These are phyloP conservation scores for Brachymystax lenok DNA, from an alignment of 2,797 vertebrate genomes.

Conservation along the genomic window DNA sequence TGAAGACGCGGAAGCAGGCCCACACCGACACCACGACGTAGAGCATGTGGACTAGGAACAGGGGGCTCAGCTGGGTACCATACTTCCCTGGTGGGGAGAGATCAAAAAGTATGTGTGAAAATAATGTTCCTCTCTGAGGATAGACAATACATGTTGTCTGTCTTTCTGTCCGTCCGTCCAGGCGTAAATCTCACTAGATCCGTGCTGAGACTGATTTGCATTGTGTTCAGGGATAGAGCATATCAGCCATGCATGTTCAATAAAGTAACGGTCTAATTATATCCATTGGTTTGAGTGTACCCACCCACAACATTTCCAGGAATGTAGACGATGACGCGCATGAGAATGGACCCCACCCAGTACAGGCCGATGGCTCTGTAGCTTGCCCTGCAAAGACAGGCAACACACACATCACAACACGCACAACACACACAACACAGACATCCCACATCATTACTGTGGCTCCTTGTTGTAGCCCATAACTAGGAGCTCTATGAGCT, in stretches of 20 bases:
- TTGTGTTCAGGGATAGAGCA: not conserved
- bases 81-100: constrained; percentile 81
- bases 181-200: not conserved
- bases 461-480: not conserved
- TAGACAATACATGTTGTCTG: not conserved
- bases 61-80: constrained; percentile 77
- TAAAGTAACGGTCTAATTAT: constrained; percentile 39
- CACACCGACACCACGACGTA: constrained; percentile 86
- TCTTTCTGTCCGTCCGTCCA: not conserved
- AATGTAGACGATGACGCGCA: constrained; percentile 89
- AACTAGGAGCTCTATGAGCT: no score
- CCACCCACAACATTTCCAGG: constrained; percentile 93
- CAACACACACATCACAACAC: constrained; percentile 1
- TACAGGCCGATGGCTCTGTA: constrained; percentile 92
- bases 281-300: constrained; percentile 67
- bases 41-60: constrained; percentile 81
- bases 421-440: not conserved
- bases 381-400: constrained; percentile 80
- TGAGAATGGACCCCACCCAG: constrained; percentile 92
- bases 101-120: no score
- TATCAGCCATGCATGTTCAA: not conserved
- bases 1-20: constrained; percentile 87
- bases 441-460: not conserved
- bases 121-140: no score
- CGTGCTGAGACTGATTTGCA: not conserved